Percentiles rank a stretch among this genome's conserved stretches.
Conservation (phyloP, 2,113 vertebrate genomes). For the Actenoides hombroni region DNA sequence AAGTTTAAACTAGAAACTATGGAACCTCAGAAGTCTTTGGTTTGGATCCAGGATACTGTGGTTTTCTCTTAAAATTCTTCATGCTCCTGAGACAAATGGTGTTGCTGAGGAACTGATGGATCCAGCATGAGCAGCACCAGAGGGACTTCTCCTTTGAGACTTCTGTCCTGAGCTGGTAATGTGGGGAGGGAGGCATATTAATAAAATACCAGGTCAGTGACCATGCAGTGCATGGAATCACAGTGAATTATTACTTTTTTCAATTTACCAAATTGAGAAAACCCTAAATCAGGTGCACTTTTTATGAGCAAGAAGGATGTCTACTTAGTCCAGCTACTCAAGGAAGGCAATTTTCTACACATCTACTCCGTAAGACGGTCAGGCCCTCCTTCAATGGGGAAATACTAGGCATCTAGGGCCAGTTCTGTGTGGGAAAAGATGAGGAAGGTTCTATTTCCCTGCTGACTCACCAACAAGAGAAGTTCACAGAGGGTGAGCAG, state of each 20-base stretch:
- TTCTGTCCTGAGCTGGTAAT: background rate
- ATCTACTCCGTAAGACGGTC: background rate
- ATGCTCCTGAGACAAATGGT: fast-evolving
- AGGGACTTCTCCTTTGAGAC: background rate
- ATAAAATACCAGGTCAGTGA: background rate
- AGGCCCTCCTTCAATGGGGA: background rate
- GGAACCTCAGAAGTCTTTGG: background rate
- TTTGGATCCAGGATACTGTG: background rate
- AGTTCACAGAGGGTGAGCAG: background rate
- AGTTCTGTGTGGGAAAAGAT: background rate
- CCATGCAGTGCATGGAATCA: background rate
- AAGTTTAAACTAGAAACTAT: background rate
- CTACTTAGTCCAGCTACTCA: background rate
- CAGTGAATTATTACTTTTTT: background rate
- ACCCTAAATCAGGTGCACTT: background rate
- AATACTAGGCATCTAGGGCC: background rate
- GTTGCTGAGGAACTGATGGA: background rate
- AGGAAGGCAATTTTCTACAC: background rate
- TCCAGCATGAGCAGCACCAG: background rate
- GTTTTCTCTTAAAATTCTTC: background rate
- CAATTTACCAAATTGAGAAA: background rate
- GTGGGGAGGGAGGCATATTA: background rate
- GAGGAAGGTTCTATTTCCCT: background rate
- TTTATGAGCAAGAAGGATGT: background rate
- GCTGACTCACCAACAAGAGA: background rate